A percentile compares a stretch with the other conserved stretches of the same genome.
Conservation (phyloP, 2,113 vertebrate species). For the Chlamydotis undulata region DNA sequence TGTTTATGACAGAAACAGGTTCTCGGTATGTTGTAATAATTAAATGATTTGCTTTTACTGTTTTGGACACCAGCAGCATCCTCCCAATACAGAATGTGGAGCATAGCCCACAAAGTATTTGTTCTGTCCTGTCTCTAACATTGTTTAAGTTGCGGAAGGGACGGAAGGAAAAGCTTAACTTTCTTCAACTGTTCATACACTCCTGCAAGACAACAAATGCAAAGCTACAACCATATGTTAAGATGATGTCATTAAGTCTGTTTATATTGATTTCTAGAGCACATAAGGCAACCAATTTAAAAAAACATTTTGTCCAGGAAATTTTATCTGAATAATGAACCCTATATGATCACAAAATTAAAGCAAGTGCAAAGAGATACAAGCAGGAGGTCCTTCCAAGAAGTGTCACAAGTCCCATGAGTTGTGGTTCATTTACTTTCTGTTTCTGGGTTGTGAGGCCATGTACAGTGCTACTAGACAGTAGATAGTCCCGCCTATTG, state of each 20-base stretch:
- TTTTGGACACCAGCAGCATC: background rate
- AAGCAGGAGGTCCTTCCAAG: background rate
- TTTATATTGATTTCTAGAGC: background rate
- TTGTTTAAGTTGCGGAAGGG: background rate
- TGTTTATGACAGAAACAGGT: background rate
- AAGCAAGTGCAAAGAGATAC: background rate
- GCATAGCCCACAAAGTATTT: background rate
- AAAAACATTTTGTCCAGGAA: background rate
- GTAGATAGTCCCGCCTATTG: constrained; percentile 90
- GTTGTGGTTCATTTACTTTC: constrained; percentile 52
- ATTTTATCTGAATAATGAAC: background rate
- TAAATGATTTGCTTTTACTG: background rate
- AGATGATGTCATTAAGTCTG: background rate
- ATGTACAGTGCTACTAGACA: constrained; percentile 92
- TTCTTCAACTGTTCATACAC: background rate
- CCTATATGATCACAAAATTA: background rate
- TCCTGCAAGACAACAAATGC: background rate
- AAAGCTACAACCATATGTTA: background rate
- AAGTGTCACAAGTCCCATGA: background rate
- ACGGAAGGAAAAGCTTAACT: background rate
- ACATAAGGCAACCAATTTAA: background rate
- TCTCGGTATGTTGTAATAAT: background rate
- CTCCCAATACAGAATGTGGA: background rate
- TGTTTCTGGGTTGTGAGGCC: constrained; percentile 84
- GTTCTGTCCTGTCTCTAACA: background rate